Conservation (phyloP, 2,113 vertebrate species). For the Equus przewalskii region DNA sequence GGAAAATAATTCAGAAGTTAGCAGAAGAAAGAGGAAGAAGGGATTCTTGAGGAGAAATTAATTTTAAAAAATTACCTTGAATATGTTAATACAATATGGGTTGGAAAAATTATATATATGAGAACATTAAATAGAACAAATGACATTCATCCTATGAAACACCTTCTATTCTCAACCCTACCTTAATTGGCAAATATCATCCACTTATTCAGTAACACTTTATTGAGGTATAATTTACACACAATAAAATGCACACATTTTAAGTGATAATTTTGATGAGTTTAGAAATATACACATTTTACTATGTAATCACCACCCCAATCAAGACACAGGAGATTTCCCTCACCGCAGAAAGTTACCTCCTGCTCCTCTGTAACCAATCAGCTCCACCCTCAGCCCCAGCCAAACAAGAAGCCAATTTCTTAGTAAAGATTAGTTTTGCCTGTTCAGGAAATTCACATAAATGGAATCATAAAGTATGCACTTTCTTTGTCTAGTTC, state of each 20-base stretch:
- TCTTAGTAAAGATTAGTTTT: not conserved
- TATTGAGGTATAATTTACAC: not conserved
- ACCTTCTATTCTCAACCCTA: not conserved
- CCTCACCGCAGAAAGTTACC: not conserved
- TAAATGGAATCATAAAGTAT: not conserved
- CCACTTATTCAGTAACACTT: not conserved
- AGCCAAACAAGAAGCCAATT: constrained; percentile 7
- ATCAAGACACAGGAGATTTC: not conserved
- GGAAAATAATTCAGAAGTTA: not conserved
- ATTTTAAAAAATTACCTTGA: not conserved
- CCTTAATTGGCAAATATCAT: not conserved
- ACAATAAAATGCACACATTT: not conserved
- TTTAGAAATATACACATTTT: not conserved
- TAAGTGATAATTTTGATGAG: not conserved
- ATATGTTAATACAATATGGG: not conserved
- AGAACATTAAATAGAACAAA: not conserved
- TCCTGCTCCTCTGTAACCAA: not conserved
- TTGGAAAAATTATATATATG: not conserved
- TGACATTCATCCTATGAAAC: not conserved
- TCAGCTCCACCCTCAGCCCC: not conserved
- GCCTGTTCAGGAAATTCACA: not conserved
- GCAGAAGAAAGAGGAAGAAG: not conserved
- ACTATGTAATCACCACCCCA: not conserved
- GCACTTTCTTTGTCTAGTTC: not conserved
- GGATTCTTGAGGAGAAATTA: not conserved